Conservation (phyloP, 2,113 vertebrate genomes). For the Echinops telfairi region DNA sequence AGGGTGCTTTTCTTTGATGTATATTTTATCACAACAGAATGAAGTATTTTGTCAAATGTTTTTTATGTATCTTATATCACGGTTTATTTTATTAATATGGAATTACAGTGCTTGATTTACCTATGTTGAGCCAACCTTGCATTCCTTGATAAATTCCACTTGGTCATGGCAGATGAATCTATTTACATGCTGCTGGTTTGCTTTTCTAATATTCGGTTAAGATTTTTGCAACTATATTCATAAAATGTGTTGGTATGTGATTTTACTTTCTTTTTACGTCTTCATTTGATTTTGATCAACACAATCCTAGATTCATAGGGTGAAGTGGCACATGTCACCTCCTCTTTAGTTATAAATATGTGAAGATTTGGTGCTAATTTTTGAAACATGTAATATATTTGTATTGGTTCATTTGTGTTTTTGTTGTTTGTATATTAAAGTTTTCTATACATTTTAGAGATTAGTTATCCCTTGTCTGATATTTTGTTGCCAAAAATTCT, state of each 20-base stretch:
- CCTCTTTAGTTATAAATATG: background rate
- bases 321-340: background rate
- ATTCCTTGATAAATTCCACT: background rate
- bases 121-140: background rate
- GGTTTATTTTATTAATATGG: background rate
- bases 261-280: background rate
- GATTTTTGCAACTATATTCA: background rate
- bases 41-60: background rate
- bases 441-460: too few species aligned
- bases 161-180: too few species aligned
- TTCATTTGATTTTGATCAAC: background rate
- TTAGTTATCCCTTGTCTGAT: too few species aligned
- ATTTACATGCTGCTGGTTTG: background rate
- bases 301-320: background rate
- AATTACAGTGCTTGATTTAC: background rate
- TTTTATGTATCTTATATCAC: background rate
- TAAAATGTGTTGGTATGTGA: background rate
- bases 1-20: background rate
- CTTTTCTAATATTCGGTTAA: background rate
- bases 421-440: too few species aligned
- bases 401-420: too few species aligned
- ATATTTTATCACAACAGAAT: background rate
- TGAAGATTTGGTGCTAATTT: background rate
- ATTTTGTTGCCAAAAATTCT: too few species aligned
- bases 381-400: too few species aligned